phyloP scores from a whole-genome alignment of 1,140 invertebrate species.

The Tribolium madens region DNA sequence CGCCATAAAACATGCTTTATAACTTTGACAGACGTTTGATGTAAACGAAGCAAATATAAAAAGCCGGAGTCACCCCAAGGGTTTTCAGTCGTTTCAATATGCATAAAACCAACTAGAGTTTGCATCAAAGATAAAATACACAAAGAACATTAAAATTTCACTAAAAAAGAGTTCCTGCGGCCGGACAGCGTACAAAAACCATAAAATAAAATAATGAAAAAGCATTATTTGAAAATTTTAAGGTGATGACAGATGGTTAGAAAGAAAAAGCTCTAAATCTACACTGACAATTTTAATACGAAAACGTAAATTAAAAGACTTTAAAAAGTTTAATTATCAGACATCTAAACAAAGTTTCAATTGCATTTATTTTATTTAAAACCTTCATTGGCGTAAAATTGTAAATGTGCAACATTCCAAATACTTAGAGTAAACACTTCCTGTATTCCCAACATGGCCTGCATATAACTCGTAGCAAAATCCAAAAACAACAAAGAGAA shows the following conservation, averaged over 20 bases:
- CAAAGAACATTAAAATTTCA: background rate
- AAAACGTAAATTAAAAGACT: conserved; percentile 19
- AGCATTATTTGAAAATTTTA: conserved; percentile 1
- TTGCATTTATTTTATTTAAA: background rate
- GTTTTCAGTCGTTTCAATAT: conserved; percentile 12
- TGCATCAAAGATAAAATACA: conserved; percentile 4
- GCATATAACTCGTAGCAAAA: conserved; percentile 16
- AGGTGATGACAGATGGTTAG: conserved; percentile 47
- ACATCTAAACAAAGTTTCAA: background rate
- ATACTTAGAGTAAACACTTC: conserved; percentile 4
- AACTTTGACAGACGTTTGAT: conserved; percentile 44
- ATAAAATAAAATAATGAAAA: conserved; percentile 23
- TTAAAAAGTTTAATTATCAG: conserved; percentile 23
- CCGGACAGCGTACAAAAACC: background rate
- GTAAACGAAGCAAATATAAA: conserved; percentile 44
- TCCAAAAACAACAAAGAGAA: conserved; percentile 19
- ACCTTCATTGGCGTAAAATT: background rate
- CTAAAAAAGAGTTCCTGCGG: background rate
- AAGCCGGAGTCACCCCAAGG: background rate
- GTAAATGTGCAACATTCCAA: background rate
- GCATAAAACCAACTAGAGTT: conserved; percentile 23
- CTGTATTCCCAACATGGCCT: conserved; percentile 15
- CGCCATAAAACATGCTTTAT: conserved; percentile 46
- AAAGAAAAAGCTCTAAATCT: conserved; percentile 44
- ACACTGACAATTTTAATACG: conserved; percentile 41